Conservation (phyloP, 2,888 invertebrate genomes). For the Odontocolon sp. region DNA sequence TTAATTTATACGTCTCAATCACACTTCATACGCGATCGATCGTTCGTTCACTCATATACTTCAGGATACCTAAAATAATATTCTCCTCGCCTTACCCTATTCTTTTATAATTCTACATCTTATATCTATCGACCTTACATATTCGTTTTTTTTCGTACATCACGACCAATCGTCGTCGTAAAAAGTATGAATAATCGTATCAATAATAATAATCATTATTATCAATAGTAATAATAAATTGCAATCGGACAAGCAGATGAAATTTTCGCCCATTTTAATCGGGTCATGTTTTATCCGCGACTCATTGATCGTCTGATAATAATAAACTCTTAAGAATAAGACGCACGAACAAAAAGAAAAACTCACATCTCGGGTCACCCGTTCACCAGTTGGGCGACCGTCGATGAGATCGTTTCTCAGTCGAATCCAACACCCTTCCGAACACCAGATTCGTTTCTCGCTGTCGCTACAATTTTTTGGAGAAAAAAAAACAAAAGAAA, state of each 20-base stretch:
- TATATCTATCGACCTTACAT: slow-evolving; percentile 36
- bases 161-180: slow-evolving; percentile 49
- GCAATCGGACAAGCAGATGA: slow-evolving; percentile 59
- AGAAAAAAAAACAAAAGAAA: slow-evolving; percentile 5
- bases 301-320: slow-evolving; percentile 42
- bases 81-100: slow-evolving; percentile 25
- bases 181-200: slow-evolving; percentile 56
- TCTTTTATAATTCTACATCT: slow-evolving; percentile 30
- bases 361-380: slow-evolving; percentile 50
- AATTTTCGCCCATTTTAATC: slow-evolving; percentile 46
- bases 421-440: slow-evolving; percentile 13
- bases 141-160: slow-evolving; percentile 46
- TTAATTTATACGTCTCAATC: slow-evolving; percentile 25
- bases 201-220: slow-evolving; percentile 53
- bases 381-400: slow-evolving; percentile 51
- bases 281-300: slow-evolving; percentile 59
- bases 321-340: slow-evolving; percentile 24
- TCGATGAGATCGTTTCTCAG: slow-evolving; percentile 15
- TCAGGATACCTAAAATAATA: slow-evolving; percentile 50
- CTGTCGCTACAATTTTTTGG: background rate
- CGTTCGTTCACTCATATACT: slow-evolving; percentile 6
- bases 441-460: background rate
- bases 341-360: slow-evolving; percentile 28
- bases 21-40: background rate
- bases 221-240: slow-evolving; percentile 60